Base-by-base conservation (phyloP, 2,797 vertebrate genomes). In the Podarcis siculus region DNA sequence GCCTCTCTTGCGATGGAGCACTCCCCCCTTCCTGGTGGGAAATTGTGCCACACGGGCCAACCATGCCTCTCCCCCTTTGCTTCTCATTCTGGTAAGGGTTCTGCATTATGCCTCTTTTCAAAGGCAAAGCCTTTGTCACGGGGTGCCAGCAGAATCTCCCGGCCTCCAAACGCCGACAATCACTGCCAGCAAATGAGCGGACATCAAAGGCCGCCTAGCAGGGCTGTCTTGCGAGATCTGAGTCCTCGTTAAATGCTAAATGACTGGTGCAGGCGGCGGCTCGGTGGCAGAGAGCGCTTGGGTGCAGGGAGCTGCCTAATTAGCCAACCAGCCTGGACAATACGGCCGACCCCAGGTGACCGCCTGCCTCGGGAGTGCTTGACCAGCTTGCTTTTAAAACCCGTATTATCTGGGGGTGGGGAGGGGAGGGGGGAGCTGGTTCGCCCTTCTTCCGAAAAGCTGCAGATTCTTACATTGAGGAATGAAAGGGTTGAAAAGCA, bases 221-320 rank as follows among this genome's bases (percentile, higher is more conserved):
- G 61, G 27, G 82, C 79, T n/a, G 82, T 82, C 88, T 84, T 25
- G 82, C 86, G 87, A 86, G 67, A 45, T 64, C 71, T 67, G 32
- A 10, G 75, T 81, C 81, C 75, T 87, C 75, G 61, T 86, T 79
- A 45, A 81, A 82, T 89, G 82, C 75, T 25, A 35, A 90, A 87
- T 49, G 80, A 89, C 64, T 79, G 86, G 82, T 72, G 83, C 79
- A 69, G 71, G 82, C 79, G 37, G 76, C 58, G 23, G 19, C 75
- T 42, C 10, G 3, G 37, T 37, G 12, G 21, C 64, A 55, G 49
- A 66, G 35, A 19, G 80, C 2, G 27, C 58, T 81, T 78, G 55
- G 55, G 45, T 13, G 30, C 71, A 69, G 10, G 23, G 49, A 69
- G 81, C 88, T 67, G 86, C 89, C 85, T 79, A 17, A 21, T 32